Conservation (phyloP, 1,140 invertebrate genomes). For the Heliothis subflexa region DNA sequence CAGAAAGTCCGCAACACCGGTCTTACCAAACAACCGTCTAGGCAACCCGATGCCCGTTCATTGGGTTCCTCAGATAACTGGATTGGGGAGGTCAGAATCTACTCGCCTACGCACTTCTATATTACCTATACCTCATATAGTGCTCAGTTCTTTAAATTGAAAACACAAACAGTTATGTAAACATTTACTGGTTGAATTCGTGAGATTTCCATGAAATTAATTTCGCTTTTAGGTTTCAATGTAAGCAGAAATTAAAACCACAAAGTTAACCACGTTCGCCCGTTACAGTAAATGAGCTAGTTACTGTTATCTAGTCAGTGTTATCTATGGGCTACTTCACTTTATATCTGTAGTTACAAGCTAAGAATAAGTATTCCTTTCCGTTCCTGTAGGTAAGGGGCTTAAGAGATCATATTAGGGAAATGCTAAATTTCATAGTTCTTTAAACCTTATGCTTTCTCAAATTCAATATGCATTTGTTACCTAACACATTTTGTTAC, state of each 20-base stretch:
- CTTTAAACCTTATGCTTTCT: too few relatives aligned
- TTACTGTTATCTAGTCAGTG: constrained; percentile 28
- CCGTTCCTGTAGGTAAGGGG: neutral
- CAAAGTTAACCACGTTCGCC: constrained; percentile 36
- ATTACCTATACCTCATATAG: too few relatives aligned
- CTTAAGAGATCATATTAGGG: neutral
- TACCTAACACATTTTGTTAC: too few relatives aligned
- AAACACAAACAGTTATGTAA: neutral
- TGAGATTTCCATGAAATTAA: constrained; percentile 4
- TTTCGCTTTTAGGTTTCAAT: constrained; percentile 17
- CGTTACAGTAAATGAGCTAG: constrained; percentile 38
- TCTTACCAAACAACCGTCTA: too few relatives aligned
- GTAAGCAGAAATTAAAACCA: constrained; percentile 50
- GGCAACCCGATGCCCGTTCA: too few relatives aligned
- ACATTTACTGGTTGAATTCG: neutral
- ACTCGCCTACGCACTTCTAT: too few relatives aligned
- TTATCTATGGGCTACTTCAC: constrained; percentile 36
- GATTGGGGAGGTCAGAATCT: too few relatives aligned
- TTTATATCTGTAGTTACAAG: constrained; percentile 24
- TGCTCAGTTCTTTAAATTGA: too few relatives aligned
- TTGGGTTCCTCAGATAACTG: too few relatives aligned
- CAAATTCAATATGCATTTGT: too few relatives aligned
- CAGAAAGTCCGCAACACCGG: too few relatives aligned
- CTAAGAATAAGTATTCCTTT: constrained; percentile 13
- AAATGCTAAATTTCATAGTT: neutral